Conservation (phyloP, 1,140 invertebrate species). For the Rhagoletis zephyria region DNA sequence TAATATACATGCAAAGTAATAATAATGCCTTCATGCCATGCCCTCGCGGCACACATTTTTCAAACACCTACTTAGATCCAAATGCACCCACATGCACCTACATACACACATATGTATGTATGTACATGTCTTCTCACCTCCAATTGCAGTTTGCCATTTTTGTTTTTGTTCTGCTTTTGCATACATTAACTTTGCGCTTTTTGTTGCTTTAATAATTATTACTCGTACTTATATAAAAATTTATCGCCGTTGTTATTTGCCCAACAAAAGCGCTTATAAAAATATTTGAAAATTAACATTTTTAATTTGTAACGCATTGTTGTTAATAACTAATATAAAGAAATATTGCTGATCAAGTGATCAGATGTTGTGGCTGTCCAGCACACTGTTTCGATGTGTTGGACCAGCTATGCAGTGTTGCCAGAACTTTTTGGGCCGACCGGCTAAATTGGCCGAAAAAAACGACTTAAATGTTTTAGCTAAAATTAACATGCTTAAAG, state of each 20-base stretch:
- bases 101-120: too few relatives aligned
- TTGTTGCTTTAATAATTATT: slow-evolving; percentile 41
- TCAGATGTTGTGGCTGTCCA: too few relatives aligned
- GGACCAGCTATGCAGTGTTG: too few relatives aligned
- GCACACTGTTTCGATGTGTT: too few relatives aligned
- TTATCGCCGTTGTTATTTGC: neutral
- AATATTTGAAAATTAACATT: slow-evolving; percentile 9
- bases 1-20: neutral
- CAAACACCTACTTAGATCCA: neutral
- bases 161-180: neutral
- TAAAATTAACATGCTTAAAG: too few relatives aligned
- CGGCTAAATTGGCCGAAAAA: too few relatives aligned
- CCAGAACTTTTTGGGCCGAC: too few relatives aligned
- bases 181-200: slow-evolving; percentile 25
- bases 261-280: neutral
- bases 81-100: neutral
- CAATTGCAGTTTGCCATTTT: slow-evolving; percentile 38
- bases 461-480: too few relatives aligned
- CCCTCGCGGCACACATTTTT: neutral
- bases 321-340: neutral
- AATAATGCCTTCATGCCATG: neutral
- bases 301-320: neutral
- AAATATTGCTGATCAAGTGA: neutral
- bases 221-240: neutral
- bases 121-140: neutral